Conservation (phyloP, 2,797 vertebrate genomes). For the Danionella dracula region DNA sequence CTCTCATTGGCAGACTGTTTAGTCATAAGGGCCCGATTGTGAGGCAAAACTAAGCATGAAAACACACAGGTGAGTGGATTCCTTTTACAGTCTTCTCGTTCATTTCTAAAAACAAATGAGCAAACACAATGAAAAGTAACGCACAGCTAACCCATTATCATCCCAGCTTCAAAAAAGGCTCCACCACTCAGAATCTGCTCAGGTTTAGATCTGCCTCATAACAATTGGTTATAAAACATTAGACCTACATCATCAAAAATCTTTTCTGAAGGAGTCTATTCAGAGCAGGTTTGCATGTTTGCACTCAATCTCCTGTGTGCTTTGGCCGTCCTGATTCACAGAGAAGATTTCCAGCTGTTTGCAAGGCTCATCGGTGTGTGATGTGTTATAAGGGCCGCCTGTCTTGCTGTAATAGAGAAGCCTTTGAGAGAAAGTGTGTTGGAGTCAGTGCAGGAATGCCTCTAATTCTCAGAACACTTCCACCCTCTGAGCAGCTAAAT, state of each 20-base stretch:
- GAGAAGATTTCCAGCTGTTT: conserved; percentile 62
- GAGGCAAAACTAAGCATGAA: too few relatives aligned
- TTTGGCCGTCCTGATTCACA: conserved; percentile 19
- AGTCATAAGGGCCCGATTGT: too few relatives aligned
- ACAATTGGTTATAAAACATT: not conserved
- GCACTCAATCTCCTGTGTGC: conserved; percentile 5
- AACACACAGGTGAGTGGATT: too few relatives aligned
- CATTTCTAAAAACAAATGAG: too few relatives aligned
- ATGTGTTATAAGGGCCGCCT: conserved; percentile 38
- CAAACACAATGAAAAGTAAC: too few relatives aligned
- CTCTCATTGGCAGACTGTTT: too few relatives aligned
- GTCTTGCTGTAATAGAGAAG: conserved; percentile 63
- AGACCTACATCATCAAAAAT: not conserved
- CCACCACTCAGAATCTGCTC: too few relatives aligned
- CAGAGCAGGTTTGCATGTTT: conserved; percentile 6
- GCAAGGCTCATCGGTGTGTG: conserved; percentile 27
- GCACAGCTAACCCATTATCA: too few relatives aligned
- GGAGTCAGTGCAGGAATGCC: conserved; percentile 63
- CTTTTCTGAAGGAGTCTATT: conserved; percentile 1
- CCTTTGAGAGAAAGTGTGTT: conserved; percentile 58
- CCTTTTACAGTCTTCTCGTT: too few relatives aligned
- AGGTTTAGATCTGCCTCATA: not conserved
- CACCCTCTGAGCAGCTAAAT: conserved; percentile 58
- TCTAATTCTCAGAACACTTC: conserved; percentile 64
- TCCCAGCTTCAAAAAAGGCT: too few relatives aligned